These are phyloP conservation scores for Todus mexicanus DNA, from an alignment of 2,797 vertebrate species.

Conservation along the genomic window DNA sequence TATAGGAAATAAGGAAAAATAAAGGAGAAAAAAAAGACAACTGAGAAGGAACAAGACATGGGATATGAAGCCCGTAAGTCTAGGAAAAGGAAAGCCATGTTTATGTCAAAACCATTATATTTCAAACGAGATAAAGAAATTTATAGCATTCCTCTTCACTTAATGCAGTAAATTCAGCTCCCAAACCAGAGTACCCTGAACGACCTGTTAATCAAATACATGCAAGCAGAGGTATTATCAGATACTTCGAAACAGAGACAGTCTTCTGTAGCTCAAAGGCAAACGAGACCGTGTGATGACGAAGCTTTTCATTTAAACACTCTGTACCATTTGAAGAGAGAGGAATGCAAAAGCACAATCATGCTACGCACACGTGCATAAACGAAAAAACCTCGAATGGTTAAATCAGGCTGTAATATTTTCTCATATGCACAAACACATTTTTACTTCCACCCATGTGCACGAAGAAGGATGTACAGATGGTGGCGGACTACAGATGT, in stretches of 20 bases:
- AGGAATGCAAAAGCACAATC: neutral
- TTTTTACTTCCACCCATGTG: neutral
- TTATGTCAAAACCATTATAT: neutral
- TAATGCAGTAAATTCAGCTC: neutral
- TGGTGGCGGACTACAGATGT: neutral
- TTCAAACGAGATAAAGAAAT: neutral
- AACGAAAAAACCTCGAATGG: neutral
- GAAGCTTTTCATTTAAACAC: neutral
- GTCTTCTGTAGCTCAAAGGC: neutral
- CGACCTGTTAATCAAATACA: neutral
- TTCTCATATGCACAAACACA: neutral
- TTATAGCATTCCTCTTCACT: neutral
- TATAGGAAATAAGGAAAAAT: neutral
- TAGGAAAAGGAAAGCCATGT: neutral
- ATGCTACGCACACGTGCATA: neutral
- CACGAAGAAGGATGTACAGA: neutral
- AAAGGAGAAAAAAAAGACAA: neutral
- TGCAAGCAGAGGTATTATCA: neutral
- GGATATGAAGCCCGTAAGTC: neutral
- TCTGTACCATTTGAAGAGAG: neutral
- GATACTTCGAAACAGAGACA: neutral
- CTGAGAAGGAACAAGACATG: neutral
- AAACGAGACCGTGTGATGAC: neutral
- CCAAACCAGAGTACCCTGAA: neutral
- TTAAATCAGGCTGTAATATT: neutral